Evolutionary conservation across 2,888 invertebrate genomes (phyloP).

Genomic region (Suillia variegata): DNA sequence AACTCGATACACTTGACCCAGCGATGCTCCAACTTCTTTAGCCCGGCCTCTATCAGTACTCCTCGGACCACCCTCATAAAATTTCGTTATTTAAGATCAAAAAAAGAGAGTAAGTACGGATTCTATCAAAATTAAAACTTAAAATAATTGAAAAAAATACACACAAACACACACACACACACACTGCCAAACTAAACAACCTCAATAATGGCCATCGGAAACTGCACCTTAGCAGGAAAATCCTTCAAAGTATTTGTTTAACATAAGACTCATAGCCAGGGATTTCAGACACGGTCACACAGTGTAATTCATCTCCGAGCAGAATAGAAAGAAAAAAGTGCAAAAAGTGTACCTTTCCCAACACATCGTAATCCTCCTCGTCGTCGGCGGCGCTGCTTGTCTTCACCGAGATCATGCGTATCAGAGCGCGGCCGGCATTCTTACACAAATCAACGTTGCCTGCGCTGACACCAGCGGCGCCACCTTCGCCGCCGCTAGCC

Average conservation of each 20-base stretch:
- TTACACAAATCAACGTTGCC: constrained; percentile 32
- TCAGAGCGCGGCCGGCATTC: constrained; percentile 47
- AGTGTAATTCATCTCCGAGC: background rate
- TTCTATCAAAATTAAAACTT: too few relatives aligned
- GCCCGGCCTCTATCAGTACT: too few relatives aligned
- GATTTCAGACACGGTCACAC: background rate
- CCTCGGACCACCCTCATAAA: too few relatives aligned
- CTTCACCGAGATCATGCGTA: constrained; percentile 50
- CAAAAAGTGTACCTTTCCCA: constrained; percentile 52
- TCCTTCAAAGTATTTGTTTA: background rate
- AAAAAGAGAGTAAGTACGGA: too few relatives aligned
- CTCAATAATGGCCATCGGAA: background rate
- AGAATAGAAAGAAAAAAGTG: background rate
- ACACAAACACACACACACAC: constrained; percentile 6
- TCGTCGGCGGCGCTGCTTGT: constrained; percentile 38
- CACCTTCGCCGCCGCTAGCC: constrained; percentile 8
- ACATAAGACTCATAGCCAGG: background rate
- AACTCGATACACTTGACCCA: too few relatives aligned
- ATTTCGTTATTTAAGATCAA: too few relatives aligned
- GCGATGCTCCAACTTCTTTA: too few relatives aligned
- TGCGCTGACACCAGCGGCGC: background rate
- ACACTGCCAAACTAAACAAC: background rate
- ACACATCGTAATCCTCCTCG: constrained; percentile 50
- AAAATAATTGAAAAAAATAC: too few relatives aligned
- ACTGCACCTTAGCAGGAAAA: too few relatives aligned